A percentile compares a stretch with the other conserved stretches of the same genome.
phyloP scores from a whole-genome alignment of 2,113 vertebrate species.

The Menura novaehollandiae region DNA sequence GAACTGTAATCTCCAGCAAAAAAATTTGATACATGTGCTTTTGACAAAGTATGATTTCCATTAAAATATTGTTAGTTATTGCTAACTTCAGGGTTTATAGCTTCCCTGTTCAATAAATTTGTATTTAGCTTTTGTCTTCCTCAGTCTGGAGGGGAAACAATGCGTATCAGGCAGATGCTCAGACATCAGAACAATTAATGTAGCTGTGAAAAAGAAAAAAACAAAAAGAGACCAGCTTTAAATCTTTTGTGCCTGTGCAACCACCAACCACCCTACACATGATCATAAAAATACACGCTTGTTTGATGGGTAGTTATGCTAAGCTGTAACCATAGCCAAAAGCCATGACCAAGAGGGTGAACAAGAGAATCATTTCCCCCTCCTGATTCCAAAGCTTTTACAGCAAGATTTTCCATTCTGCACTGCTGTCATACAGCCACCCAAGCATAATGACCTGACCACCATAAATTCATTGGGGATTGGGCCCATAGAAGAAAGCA shows the following conservation, averaged over 20 bases:
- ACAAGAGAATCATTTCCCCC: background rate
- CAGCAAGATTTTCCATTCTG: background rate
- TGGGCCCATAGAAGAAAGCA: background rate
- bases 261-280: background rate
- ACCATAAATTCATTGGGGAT: background rate
- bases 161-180: background rate
- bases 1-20: background rate
- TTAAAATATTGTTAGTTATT: slow-evolving; percentile 25
- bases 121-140: slow-evolving; percentile 31
- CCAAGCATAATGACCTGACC: background rate
- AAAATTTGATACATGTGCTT: background rate
- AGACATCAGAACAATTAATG: slow-evolving; percentile 26
- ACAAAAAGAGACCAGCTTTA: background rate
- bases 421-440: background rate
- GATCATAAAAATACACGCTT: background rate
- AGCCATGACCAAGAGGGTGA: background rate
- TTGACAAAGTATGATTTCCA: slow-evolving; percentile 6
- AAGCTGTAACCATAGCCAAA: slow-evolving; percentile 39
- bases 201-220: background rate
- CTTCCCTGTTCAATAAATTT: slow-evolving; percentile 40
- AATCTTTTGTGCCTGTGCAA: background rate
- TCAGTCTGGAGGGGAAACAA: slow-evolving; percentile 9
- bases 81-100: slow-evolving; percentile 15
- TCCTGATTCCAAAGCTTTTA: background rate
- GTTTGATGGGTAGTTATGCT: background rate